phyloP scores from a whole-genome alignment of 1,140 invertebrate species.

The Ganaspis sp. region DNA sequence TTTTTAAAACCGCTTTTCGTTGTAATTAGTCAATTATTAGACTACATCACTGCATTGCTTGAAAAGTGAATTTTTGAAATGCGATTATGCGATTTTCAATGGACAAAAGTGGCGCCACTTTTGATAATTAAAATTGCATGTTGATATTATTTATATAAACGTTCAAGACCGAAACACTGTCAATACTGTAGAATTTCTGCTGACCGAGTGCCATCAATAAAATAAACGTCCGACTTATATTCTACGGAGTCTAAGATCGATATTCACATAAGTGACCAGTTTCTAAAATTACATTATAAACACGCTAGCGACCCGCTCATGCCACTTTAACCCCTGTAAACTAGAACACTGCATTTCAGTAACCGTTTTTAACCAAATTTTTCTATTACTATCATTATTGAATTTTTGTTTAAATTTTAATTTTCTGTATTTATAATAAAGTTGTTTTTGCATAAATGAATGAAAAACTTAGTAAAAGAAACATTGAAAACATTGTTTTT shows the following conservation, averaged over 20 bases:
- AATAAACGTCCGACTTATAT: conserved; percentile 52
- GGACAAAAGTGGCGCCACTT: conserved; percentile 2
- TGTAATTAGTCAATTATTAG: too few species aligned
- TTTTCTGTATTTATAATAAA: too few species aligned
- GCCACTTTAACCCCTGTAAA: background rate
- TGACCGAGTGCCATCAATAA: conserved; percentile 51
- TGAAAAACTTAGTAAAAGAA: too few species aligned
- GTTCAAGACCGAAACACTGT: background rate
- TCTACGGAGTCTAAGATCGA: conserved; percentile 32
- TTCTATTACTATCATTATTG: too few species aligned
- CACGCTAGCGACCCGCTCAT: conserved; percentile 13
- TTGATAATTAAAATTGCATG: background rate
- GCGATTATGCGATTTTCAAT: background rate
- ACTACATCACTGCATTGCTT: too few species aligned
- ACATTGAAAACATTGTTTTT: too few species aligned
- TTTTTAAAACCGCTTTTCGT: too few species aligned
- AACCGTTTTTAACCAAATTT: background rate
- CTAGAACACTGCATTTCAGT: background rate
- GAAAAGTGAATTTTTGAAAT: background rate
- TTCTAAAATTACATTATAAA: conserved; percentile 29
- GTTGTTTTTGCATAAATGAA: too few species aligned
- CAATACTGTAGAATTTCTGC: conserved; percentile 7
- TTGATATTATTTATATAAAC: background rate
- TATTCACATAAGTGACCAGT: conserved; percentile 25
- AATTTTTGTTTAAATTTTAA: too few species aligned